Conservation (phyloP, 2,113 vertebrate species). For the Thymallus thymallus region DNA sequence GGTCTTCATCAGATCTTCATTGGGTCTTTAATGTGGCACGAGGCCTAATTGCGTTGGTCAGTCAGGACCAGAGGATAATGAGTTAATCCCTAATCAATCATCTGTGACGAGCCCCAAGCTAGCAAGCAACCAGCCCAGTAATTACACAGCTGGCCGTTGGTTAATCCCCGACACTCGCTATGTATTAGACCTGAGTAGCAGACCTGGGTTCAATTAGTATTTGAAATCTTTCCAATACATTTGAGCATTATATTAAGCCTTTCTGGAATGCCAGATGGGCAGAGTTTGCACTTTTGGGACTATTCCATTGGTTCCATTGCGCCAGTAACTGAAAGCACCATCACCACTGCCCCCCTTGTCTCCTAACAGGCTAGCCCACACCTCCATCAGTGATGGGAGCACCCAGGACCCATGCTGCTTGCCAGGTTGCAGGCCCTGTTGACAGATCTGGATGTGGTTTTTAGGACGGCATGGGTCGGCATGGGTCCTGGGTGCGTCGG, state of each 20-base stretch:
- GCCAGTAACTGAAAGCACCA: no score
- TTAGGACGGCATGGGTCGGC: slow-evolving; percentile 35
- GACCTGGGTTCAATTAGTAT: no score
- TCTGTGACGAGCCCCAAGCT: slow-evolving; percentile 60
- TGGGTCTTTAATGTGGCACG: slow-evolving; percentile 37
- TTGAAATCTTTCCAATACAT: no score
- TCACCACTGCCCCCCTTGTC: no score
- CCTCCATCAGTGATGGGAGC: slow-evolving; percentile 10
- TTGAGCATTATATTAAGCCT: no score
- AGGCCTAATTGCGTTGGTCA: slow-evolving; percentile 64
- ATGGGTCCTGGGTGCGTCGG: slow-evolving; percentile 29
- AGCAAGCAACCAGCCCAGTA: slow-evolving; percentile 46
- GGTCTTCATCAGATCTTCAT: slow-evolving; percentile 46
- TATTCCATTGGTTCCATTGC: no score
- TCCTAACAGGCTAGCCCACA: not conserved
- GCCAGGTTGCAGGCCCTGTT: slow-evolving; percentile 52
- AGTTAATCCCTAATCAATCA: slow-evolving; percentile 63
- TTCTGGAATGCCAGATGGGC: no score
- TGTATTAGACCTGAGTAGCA: no score
- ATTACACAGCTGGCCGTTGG: slow-evolving; percentile 54
- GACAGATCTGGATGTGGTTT: slow-evolving; percentile 57
- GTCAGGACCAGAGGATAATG: slow-evolving; percentile 61
- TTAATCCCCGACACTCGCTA: slow-evolving; percentile 43
- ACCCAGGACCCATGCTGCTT: slow-evolving; percentile 12
- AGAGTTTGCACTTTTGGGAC: no score